Percentiles rank a stretch among this genome's conserved stretches.
phyloP scores from a whole-genome alignment of 2,888 invertebrate genomes.

The Agriopis marginaria region DNA sequence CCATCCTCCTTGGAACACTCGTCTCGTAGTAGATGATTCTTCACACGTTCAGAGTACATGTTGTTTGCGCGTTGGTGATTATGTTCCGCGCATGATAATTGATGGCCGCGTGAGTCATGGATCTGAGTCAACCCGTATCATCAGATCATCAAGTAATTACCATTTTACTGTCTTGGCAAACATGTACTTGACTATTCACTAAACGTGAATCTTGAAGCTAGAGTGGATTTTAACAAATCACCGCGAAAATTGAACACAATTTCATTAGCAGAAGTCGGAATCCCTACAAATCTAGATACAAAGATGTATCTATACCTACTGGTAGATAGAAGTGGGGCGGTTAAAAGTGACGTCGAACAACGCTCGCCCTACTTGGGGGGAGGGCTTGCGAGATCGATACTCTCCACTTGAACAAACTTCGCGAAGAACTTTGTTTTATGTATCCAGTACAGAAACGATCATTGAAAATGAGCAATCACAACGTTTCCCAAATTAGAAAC shows the following conservation, averaged over 20 bases:
- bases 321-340: no score
- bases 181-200: constrained; percentile 11
- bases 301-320: neutral
- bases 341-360: neutral
- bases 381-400: neutral
- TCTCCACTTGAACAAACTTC: neutral
- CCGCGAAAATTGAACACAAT: no score
- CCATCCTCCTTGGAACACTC: constrained; percentile 16
- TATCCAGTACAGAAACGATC: no score
- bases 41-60: constrained; percentile 30
- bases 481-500: neutral
- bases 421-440: neutral
- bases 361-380: constrained; percentile 1
- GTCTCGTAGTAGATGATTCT: constrained; percentile 11
- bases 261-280: constrained; percentile 2
- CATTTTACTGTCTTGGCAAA: constrained; percentile 33
- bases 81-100: constrained; percentile 39
- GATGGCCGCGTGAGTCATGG: constrained; percentile 38
- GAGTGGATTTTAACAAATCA: neutral
- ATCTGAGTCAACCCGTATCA: constrained; percentile 39
- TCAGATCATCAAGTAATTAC: constrained; percentile 28
- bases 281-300: constrained; percentile 5
- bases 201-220: neutral
- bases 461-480: neutral
- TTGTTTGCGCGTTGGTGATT: constrained; percentile 23